Evolutionary conservation across 1,140 invertebrate species (phyloP).

Genomic region (Drosophila azteca): DNA sequence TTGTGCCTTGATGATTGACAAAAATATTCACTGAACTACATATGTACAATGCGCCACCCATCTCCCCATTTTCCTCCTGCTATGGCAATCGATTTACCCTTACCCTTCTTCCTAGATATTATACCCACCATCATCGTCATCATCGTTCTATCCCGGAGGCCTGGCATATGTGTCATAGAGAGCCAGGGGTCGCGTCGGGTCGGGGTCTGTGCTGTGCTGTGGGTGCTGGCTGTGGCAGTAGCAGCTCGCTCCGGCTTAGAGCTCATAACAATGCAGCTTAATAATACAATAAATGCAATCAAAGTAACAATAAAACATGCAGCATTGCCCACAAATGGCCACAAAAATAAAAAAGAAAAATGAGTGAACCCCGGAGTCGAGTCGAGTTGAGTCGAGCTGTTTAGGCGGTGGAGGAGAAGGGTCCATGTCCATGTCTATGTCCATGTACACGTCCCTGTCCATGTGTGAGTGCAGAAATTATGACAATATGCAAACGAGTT

Average conservation of each 20-base stretch:
- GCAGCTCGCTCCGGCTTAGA: conserved; percentile 52
- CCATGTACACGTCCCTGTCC: conserved; percentile 11
- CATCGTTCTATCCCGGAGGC: too few species aligned
- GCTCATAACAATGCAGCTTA: conserved; percentile 78
- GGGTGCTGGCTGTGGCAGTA: conserved; percentile 38
- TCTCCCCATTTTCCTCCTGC: too few species aligned
- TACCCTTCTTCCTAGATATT: conserved; percentile 20
- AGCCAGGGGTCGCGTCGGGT: background rate
- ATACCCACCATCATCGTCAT: background rate
- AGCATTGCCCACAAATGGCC: conserved; percentile 75
- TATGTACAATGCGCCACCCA: background rate
- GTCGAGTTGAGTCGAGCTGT: conserved; percentile 34
- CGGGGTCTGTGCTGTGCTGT: background rate
- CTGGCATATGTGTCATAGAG: background rate
- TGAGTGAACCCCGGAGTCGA: conserved; percentile 43
- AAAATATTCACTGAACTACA: conserved; percentile 37
- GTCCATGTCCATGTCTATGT: conserved; percentile 19
- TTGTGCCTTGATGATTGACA: conserved; percentile 20
- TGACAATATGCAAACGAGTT: conserved; percentile 82
- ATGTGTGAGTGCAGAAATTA: conserved; percentile 66
- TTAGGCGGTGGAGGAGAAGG: conserved; percentile 13
- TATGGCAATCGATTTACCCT: conserved; percentile 36
- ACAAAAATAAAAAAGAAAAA: conserved; percentile 60
- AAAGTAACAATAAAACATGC: conserved; percentile 83
- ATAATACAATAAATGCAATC: conserved; percentile 83